phyloP scores from a whole-genome alignment of 2,113 vertebrate species.

The Takifugu bimaculatus region DNA sequence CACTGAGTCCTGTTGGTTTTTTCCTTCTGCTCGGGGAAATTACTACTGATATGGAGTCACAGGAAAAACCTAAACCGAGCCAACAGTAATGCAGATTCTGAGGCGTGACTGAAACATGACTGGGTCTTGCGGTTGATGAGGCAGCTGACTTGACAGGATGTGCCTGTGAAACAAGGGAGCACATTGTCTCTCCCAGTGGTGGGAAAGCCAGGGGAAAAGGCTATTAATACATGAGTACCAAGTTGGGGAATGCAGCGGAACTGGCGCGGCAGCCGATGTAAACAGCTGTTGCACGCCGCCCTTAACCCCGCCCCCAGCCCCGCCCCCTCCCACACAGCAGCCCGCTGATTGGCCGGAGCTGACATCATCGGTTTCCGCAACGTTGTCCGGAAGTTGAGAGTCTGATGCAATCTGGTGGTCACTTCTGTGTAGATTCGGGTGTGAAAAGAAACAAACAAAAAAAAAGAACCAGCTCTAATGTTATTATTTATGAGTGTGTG shows the following conservation, averaged over 20 bases:
- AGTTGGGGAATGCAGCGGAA: conserved; percentile 53
- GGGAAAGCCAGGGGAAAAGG: conserved; percentile 26
- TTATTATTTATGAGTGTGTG: too few relatives aligned
- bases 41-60: conserved; percentile 1
- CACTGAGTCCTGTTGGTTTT: neutral
- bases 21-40: conserved; percentile 18
- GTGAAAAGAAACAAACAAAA: too few relatives aligned
- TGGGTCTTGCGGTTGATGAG: conserved; percentile 41
- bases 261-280: conserved; percentile 35
- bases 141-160: conserved; percentile 68
- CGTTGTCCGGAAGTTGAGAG: conserved; percentile 57
- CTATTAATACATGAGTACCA: conserved; percentile 69
- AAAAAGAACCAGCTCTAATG: too few relatives aligned
- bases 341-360: conserved; percentile 47
- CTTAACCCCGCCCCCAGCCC: conserved; percentile 2
- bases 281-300: conserved; percentile 60
- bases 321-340: conserved; percentile 7
- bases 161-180: conserved; percentile 54
- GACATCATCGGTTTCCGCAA: conserved; percentile 56
- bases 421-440: too few relatives aligned
- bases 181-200: conserved; percentile 55
- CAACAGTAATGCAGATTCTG: conserved; percentile 7
- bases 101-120: conserved; percentile 51
- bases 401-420: conserved; percentile 64
- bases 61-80: conserved; percentile 29